Evolutionary conservation across 2,113 vertebrate species (phyloP).

Genomic region (Tragelaphus imberbis): DNA sequence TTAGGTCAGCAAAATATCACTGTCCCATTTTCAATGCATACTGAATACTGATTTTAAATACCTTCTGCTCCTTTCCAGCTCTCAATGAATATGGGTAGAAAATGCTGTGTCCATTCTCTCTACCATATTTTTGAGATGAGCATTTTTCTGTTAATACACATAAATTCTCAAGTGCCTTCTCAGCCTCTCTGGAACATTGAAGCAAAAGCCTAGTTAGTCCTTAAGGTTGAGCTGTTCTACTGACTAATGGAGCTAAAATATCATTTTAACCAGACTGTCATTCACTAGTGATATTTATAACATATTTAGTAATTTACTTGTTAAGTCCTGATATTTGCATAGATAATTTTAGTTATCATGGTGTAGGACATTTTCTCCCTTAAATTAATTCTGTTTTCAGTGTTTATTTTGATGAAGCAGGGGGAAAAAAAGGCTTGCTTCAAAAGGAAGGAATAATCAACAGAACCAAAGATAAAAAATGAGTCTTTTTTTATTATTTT

Average conservation of each 20-base stretch:
- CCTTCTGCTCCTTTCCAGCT: neutral
- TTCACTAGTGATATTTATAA: neutral
- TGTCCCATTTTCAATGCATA: neutral
- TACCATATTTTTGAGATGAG: neutral
- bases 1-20: slow-evolving; percentile 30
- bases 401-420: neutral
- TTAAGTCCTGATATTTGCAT: slow-evolving; percentile 27
- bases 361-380: neutral
- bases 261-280: neutral
- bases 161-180: neutral
- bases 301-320: slow-evolving; percentile 13
- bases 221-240: neutral
- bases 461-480: slow-evolving; percentile 28
- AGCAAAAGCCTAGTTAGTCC: neutral
- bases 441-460: neutral
- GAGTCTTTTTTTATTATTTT: neutral
- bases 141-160: neutral
- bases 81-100: neutral
- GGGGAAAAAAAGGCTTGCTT: neutral
- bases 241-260: neutral
- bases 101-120: neutral
- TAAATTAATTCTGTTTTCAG: slow-evolving; percentile 24
- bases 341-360: slow-evolving; percentile 14
- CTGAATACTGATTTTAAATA: slow-evolving; percentile 2
- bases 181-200: slow-evolving; percentile 23